Evolutionary conservation across 1,140 invertebrate genomes (phyloP).

Genomic region (Parasteatoda tepidariorum): DNA sequence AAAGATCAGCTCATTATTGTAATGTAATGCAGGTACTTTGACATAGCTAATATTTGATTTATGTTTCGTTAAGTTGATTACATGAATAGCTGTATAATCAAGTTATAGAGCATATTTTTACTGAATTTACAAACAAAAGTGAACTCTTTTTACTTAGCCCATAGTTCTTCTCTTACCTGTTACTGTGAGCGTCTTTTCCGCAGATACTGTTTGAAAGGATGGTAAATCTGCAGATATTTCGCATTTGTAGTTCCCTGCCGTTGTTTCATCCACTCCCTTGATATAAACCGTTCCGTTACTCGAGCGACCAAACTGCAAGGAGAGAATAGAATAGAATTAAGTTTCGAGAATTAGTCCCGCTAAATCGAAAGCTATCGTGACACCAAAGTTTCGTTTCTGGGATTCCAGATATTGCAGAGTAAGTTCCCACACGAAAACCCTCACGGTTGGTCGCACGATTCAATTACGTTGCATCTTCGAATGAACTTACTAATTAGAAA

Average conservation of each 20-base stretch:
- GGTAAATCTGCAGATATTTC: slow-evolving; percentile 87
- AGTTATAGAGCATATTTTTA: no score
- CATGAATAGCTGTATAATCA: no score
- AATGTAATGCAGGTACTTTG: no score
- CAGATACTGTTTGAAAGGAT: slow-evolving; percentile 82
- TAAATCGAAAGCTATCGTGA: neutral
- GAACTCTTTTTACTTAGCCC: no score
- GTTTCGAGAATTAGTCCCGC: neutral
- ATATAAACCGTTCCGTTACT: slow-evolving; percentile 60
- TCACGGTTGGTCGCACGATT: neutral
- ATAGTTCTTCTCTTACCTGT: slow-evolving; percentile 73
- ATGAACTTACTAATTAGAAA: neutral
- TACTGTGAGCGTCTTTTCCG: slow-evolving; percentile 78
- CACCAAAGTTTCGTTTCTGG: neutral
- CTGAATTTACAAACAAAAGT: no score
- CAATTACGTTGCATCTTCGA: neutral
- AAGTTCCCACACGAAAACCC: neutral
- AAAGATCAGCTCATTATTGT: no score
- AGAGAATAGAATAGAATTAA: slow-evolving; percentile 9
- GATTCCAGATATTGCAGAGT: no score
- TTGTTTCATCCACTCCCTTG: slow-evolving; percentile 44
- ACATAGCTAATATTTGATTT: no score
- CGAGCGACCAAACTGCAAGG: slow-evolving; percentile 46
- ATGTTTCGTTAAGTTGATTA: no score
- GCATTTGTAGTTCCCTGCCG: slow-evolving; percentile 75